Percentiles rank a stretch among this genome's conserved stretches.
phyloP scores from a whole-genome alignment of 2,113 vertebrate genomes.

The Aythya baeri region DNA sequence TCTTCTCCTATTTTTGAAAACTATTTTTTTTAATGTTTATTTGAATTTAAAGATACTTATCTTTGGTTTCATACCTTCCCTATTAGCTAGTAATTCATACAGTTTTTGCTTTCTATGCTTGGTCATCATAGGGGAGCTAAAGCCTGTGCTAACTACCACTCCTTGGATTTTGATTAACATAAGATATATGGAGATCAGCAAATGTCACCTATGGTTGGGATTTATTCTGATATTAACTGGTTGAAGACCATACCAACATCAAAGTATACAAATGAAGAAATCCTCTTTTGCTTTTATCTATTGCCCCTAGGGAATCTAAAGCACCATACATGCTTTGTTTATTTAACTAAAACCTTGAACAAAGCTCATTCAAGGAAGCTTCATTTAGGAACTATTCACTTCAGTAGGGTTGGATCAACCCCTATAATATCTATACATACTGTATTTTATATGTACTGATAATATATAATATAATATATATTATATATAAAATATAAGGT shows the following conservation, averaged over 20 bases:
- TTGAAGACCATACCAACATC: not conserved
- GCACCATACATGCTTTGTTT: not conserved
- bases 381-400: not conserved
- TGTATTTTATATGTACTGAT: not conserved
- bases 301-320: not conserved
- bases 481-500: too few relatives aligned
- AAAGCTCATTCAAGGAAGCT: not conserved
- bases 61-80: not conserved
- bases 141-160: not conserved
- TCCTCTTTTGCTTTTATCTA: not conserved
- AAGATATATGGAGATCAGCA: not conserved
- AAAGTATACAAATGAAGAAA: not conserved
- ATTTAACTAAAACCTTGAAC: not conserved
- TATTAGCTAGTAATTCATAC: not conserved
- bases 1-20: not conserved
- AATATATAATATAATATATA: not conserved
- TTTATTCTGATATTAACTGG: not conserved
- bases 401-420: not conserved
- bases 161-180: not conserved
- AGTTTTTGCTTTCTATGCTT: not conserved
- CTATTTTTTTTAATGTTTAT: not conserved
- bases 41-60: not conserved
- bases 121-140: not conserved
- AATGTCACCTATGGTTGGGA: not conserved
- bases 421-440: not conserved